Evolutionary conservation across 2,797 vertebrate species (phyloP).

Genomic region (Chiroxiphia lanceolata): DNA sequence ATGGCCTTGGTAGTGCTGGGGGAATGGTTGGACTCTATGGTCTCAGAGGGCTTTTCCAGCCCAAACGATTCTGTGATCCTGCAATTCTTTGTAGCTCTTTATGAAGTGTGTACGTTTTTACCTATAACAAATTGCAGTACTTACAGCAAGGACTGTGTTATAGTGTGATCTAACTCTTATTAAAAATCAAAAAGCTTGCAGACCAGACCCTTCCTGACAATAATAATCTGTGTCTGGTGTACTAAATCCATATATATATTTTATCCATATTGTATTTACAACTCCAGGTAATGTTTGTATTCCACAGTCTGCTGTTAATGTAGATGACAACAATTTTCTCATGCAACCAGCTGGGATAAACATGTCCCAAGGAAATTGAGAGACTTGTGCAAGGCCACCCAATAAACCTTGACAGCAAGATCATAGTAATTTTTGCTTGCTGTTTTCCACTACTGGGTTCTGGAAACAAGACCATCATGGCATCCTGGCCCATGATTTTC

Average conservation of each 20-base stretch:
- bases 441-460: background rate
- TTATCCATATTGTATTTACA: background rate
- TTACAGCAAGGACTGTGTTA: background rate
- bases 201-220: background rate
- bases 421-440: background rate
- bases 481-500: background rate
- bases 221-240: background rate
- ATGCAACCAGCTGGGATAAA: background rate
- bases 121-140: background rate
- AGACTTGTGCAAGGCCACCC: background rate
- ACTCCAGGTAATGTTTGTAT: background rate
- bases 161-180: background rate
- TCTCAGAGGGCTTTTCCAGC: background rate
- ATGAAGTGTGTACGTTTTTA: background rate
- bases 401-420: background rate
- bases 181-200: background rate
- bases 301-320: background rate
- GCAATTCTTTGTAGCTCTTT: background rate
- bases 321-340: background rate
- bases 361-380: background rate
- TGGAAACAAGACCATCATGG: background rate
- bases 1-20: background rate
- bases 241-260: fast-evolving
- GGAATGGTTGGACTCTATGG: background rate
- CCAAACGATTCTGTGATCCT: background rate